Conservation (phyloP, 1,140 invertebrate species). For the Pseudobourletiella spinata region DNA sequence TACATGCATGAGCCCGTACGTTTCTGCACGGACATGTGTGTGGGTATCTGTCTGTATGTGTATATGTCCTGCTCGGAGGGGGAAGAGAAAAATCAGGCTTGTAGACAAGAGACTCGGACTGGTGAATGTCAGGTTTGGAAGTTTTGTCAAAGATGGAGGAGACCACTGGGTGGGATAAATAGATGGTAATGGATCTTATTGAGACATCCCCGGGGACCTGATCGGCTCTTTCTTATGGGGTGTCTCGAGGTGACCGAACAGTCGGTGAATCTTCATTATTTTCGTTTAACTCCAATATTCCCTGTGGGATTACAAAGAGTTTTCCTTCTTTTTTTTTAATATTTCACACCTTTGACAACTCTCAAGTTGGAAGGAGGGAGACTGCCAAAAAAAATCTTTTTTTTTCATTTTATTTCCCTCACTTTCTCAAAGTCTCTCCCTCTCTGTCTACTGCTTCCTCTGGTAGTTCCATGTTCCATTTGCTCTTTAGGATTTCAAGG, state of each 20-base stretch:
- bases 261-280: slow-evolving; percentile 31
- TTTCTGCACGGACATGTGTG: too few relatives aligned
- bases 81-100: too few relatives aligned
- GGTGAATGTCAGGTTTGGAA: background rate
- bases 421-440: too few relatives aligned
- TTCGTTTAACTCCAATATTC: slow-evolving; percentile 26
- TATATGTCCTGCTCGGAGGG: too few relatives aligned
- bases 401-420: background rate
- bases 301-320: slow-evolving; percentile 20
- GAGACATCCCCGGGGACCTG: slow-evolving; percentile 18
- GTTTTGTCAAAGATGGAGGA: slow-evolving; percentile 20
- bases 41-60: too few relatives aligned
- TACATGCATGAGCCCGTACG: too few relatives aligned
- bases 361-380: too few relatives aligned
- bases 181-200: slow-evolving; percentile 31
- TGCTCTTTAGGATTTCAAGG: too few relatives aligned
- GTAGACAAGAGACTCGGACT: too few relatives aligned
- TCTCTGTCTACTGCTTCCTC: too few relatives aligned
- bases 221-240: slow-evolving; percentile 15
- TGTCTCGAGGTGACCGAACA: slow-evolving; percentile 19
- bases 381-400: too few relatives aligned
- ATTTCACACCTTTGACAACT: slow-evolving; percentile 23
- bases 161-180: slow-evolving; percentile 23
- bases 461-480: too few relatives aligned
- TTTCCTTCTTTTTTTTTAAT: slow-evolving; percentile 21